Evolutionary conservation across 2,113 vertebrate genomes (phyloP), one percentile per base, ranked within the genome.

Genomic region (Chaetorhynchus papuensis): DNA sequence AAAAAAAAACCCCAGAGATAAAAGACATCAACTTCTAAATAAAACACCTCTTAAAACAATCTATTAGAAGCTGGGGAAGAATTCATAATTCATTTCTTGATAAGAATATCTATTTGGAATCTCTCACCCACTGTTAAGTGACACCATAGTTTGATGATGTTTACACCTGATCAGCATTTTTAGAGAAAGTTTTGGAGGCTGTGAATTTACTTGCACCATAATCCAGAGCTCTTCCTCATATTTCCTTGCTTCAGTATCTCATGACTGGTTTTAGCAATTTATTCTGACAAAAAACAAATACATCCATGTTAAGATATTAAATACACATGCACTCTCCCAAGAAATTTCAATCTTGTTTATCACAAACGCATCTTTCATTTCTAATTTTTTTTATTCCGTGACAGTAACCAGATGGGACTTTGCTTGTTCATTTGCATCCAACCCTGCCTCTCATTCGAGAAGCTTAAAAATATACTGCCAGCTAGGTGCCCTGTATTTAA

Each of bases 311-410:
- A 92, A 91, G 54, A 83, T 42, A 80, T 83, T 93, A 97, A 96
- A 93, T 45, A 26, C 80, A 74, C 69, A 70, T 3, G 31, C 49
- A 10, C 26, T 66, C 87, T 95, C 85, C 76, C 83, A 91, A 87
- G 57, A 79, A 92, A 93, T 77, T 95, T 94, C 74, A 87, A 79
- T 79, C 88, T 84, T 90, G 44, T 84, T 97, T 97, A 82, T 93
- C 66, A 93, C 42, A 96, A 94, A 94, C 64, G 30, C 68, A 84
- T 95, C 75, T 94, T 92, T 71, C 53, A 60, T 94, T 92, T 83
- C 68, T 94, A 83, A 49, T 90, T 79, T 94, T 94, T 91, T 76
- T 82, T 82, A 71, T 96, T 85, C 57, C 59, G 44, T 45, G 33
- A 33, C 2, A 13, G 65, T 33, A 41, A 70, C 30, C 21, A 86